These are phyloP conservation scores for Sipha flava DNA, from an alignment of 1,140 invertebrate species.

Conservation along the genomic window DNA sequence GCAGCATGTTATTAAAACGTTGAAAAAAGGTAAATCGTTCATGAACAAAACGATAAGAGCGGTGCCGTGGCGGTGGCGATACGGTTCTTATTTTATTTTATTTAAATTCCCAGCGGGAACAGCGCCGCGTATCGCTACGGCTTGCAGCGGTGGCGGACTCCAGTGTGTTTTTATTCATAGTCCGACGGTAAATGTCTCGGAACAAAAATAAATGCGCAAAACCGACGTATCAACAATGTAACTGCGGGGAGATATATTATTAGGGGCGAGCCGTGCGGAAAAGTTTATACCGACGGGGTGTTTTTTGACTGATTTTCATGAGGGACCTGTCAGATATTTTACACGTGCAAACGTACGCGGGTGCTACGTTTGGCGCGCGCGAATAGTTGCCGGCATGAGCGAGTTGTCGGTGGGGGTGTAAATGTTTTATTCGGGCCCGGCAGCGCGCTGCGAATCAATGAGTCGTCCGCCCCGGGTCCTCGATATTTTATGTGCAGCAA, in stretches of 20 bases:
- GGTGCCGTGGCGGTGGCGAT: too few relatives aligned
- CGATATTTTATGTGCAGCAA: too few relatives aligned
- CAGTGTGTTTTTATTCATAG: neutral
- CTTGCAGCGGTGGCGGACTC: too few relatives aligned
- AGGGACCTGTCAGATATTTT: neutral
- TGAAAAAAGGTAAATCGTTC: neutral
- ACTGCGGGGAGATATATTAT: neutral
- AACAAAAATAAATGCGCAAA: neutral
- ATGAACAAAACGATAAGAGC: neutral
- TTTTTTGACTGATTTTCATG: neutral
- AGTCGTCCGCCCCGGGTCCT: too few relatives aligned
- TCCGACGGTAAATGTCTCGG: conserved; percentile 1
- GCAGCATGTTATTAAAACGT: neutral
- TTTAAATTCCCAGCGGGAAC: neutral
- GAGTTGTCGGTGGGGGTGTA: too few relatives aligned
- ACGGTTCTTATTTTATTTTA: neutral
- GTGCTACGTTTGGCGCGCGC: neutral
- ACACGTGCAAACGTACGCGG: neutral
- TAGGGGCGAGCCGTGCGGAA: neutral
- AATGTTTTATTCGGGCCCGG: too few relatives aligned
- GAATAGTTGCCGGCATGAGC: too few relatives aligned
- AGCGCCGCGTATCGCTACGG: neutral
- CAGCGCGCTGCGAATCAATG: too few relatives aligned
- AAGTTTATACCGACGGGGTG: neutral
- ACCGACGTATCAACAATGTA: neutral